Evolutionary conservation across 2,888 invertebrate species (phyloP), one percentile per base, ranked within the genome.

Genomic region (Drosophila falleni): DNA sequence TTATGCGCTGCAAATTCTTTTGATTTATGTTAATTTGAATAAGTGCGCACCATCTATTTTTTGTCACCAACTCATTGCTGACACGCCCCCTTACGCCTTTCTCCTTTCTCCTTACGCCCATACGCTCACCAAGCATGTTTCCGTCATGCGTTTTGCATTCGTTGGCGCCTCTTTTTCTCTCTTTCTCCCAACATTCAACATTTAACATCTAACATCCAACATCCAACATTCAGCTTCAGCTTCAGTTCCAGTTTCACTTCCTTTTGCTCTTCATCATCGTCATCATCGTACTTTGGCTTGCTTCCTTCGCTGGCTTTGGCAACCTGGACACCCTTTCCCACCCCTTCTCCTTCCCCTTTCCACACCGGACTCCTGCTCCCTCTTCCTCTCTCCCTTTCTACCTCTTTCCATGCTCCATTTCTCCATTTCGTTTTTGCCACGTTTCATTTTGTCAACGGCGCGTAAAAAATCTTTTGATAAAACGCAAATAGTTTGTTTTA

Each of bases 21-120:
- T 90, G 90, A 89, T 89, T 90, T 86, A 89, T 90, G 86, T 85
- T 90, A 89, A 89, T 90, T 89, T 87, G 87, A 87, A 89, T 89
- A 85, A 89, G 87, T 78, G 82, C 78, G 71, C 85, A 62, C 72
- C 81, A 84, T 83, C 68, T 72, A 80, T 77, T 80, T 82, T 79
- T 63, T 68, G 81, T 73, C 77, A 56, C 69, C 66, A 69, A 63
- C 75, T 66, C 75, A 60, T 81, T 74, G 58, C 71, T 53, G 54
- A 5, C 71, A 29, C 35, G n/a, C 59, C 49, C 16, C 29, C 33
- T 26, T n/a, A n/a, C n/a, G n/a, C n/a, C n/a, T 4, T 15, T 23
- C 23, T 4, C 19, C 8, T 16, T 16, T 9, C 1, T 8, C 33
- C 47, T 10, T 33, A 15, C 31, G 47, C 50, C 33, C 64, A 65